Evolutionary conservation across 2,888 invertebrate genomes (phyloP), one percentile per base, ranked within the genome.

Genomic region (Adelognathus sp.): DNA sequence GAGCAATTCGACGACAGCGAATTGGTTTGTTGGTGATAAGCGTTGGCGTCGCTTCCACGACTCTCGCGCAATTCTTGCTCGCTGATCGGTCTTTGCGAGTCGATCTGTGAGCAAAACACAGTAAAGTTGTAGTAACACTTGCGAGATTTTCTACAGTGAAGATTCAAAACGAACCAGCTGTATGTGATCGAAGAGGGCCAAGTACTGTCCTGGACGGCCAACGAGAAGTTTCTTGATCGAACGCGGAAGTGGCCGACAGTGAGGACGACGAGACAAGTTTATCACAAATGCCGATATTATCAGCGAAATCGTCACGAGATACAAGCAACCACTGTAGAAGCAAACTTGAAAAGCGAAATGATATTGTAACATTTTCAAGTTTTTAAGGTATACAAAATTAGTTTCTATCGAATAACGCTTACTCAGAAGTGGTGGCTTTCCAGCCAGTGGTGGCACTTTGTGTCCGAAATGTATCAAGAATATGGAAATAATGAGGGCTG

Each of bases 401-500:
- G n/a, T n/a, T n/a, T n/a, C n/a, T n/a, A n/a, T n/a, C n/a, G n/a
- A n/a, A n/a, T n/a, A 50, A 21, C 21, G 85, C 89, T 89, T 90
- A 94, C 94, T 93, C 76, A 94, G 92, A 29, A 94, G 89, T 14
- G 94, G 94, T 31, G 93, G 92, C 80, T 93, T 92, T 27, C 91
- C 91, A 18, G 93, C 93, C 88, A 93, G 92, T 0, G 93, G 92
- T 9, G 94, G 94, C 63, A 94, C 88, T 86, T 93, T 93, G 76
- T 93, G 93, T 0, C 94, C 93, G 85, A 95, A 94, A 88, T 94
- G 95, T 86, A 95, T 91, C 71, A 95, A 92, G 85, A 94, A 94
- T 16, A 94, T 89, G n/a, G 93, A 92, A 44, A 94, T 93, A 56
- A 95, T 92, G 0, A 95, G 86, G 11, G 94, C 92, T 6, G 93